Base-by-base conservation (phyloP, 1,140 invertebrate genomes). In the Portunus trituberculatus region DNA sequence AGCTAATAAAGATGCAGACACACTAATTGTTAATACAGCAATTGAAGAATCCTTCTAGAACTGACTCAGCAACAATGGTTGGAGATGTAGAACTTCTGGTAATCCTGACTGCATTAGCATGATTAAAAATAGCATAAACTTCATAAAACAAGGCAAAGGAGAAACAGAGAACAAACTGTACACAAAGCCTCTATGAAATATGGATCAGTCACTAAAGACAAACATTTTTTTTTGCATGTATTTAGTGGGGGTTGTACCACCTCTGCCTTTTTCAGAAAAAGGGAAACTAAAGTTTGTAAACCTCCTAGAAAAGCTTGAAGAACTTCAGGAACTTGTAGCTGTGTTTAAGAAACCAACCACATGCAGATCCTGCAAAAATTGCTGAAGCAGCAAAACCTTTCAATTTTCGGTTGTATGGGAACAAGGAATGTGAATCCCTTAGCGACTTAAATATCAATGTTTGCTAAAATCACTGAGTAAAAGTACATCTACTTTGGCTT, bases 1-100 rank as follows among this genome's bases (percentile, higher is more conserved):
- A 45, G 46, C 91, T 92, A 92, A 8, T 92, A 48, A 92, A 92
- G 91, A 92, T 92, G 91, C 48, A 92, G 91, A 92, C 52, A 92
- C 46, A 92, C 48, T 92, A 52, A 92, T 67, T 59, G 91, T 67
- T 92, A 59, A 59, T 67, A 92, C 45, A 59, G 91, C 91, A 59
- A 92, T 39, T 92, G 48, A 67, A 92, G 48, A 92, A 39, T 92
- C 46, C 48, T 59, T 48, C 91, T 59, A 67, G 91, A n/a, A 59
- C 90, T 91, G 87, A 89, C 12, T 89, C 87, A 89, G 39, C 25
- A 84, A 84, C 82, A 84, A 84, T 25, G 25, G 67, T 76, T 12
- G 82, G 25, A 84, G 82, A 84, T 84, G 82, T 84, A 84, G 8
- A 84, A n/a, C 82, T 8, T n/a, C n/a, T n/a, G n/a, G n/a, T n/a